These are phyloP conservation scores for Ochropleura plecta DNA, from an alignment of 2,888 invertebrate species.

Conservation along the genomic window DNA sequence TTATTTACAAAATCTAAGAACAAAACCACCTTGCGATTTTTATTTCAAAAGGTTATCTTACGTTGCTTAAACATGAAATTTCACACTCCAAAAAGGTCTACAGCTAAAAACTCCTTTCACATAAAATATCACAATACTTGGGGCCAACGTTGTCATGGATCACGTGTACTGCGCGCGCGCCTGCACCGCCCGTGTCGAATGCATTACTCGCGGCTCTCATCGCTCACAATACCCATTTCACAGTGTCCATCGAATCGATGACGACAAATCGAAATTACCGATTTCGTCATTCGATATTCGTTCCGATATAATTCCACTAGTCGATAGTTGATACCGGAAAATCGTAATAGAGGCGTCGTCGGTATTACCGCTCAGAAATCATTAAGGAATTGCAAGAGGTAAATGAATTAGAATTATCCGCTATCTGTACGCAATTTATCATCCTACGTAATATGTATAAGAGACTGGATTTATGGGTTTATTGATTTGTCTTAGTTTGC, in stretches of 20 bases:
- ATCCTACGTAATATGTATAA: slow-evolving; percentile 43
- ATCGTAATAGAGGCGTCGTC: slow-evolving; percentile 70
- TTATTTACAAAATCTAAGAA: background rate
- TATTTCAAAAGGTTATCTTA: background rate
- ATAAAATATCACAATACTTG: slow-evolving; percentile 45
- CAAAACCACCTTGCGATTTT: background rate
- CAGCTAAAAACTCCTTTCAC: slow-evolving; percentile 26
- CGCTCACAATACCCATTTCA: slow-evolving; percentile 83
- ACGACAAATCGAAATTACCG: slow-evolving; percentile 85
- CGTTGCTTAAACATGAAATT: background rate
- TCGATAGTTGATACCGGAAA: slow-evolving; percentile 79
- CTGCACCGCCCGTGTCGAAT: slow-evolving; percentile 80
- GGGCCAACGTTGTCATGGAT: slow-evolving; percentile 59
- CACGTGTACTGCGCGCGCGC: slow-evolving; percentile 79
- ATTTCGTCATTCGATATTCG: slow-evolving; percentile 86
- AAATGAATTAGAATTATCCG: slow-evolving; percentile 73
- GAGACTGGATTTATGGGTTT: slow-evolving; percentile 39
- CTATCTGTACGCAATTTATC: slow-evolving; percentile 59
- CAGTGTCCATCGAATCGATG: slow-evolving; percentile 78
- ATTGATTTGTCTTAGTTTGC: slow-evolving; percentile 23
- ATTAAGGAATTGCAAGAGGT: slow-evolving; percentile 69
- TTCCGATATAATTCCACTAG: slow-evolving; percentile 85
- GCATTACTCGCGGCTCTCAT: slow-evolving; percentile 80
- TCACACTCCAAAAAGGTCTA: slow-evolving; percentile 10
- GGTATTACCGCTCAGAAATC: slow-evolving; percentile 69